phyloP scores from a whole-genome alignment of 35 echinoderm and acorn worm species.

The Heliocidaris erythrogramma region DNA sequence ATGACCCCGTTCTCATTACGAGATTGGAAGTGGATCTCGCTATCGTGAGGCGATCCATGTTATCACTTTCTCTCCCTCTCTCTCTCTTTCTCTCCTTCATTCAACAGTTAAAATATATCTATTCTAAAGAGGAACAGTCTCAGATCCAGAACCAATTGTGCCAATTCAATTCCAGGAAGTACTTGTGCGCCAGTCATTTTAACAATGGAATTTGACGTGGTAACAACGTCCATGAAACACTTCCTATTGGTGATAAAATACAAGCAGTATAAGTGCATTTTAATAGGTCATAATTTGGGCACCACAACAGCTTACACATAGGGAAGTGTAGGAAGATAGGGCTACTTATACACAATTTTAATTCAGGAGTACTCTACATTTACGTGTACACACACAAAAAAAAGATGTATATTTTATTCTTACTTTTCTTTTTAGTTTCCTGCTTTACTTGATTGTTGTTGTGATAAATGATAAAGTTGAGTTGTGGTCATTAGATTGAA shows the following conservation, averaged over 20 bases:
- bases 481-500: too few species aligned
- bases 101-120: not conserved
- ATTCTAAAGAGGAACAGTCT: not conserved
- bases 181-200: not conserved
- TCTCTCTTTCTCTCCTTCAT: not conserved
- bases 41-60: too few species aligned
- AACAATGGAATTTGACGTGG: not conserved
- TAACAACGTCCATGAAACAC: not conserved
- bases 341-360: too few species aligned
- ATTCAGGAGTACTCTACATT: too few species aligned
- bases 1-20: not conserved
- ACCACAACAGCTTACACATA: not conserved
- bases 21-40: too few species aligned
- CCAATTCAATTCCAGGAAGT: slow-evolving; percentile 16
- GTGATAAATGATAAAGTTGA: too few species aligned
- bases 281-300: not conserved
- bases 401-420: too few species aligned
- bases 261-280: not conserved
- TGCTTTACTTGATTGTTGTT: too few species aligned
- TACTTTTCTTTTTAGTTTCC: too few species aligned
- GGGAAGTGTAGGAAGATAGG: too few species aligned
- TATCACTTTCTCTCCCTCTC: not conserved
- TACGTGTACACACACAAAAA: too few species aligned
- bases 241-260: not conserved
- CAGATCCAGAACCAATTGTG: not conserved